These are phyloP conservation scores for Hymenochirus boettgeri DNA, from an alignment of 2,113 vertebrate genomes.

Conservation along the genomic window DNA sequence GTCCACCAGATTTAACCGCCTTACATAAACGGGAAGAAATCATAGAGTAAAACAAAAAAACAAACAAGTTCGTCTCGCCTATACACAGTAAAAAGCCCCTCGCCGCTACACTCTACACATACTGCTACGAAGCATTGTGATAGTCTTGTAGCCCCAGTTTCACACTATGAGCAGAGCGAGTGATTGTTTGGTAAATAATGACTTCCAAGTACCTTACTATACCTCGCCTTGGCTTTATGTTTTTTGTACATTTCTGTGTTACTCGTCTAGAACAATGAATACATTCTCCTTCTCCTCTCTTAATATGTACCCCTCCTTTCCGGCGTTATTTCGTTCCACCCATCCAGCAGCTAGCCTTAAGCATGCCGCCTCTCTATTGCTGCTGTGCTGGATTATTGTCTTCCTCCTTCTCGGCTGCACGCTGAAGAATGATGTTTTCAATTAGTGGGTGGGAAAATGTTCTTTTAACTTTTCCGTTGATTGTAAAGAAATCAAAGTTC, in stretches of 20 bases:
- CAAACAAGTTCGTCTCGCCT: no score
- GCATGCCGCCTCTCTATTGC: conserved; percentile 2
- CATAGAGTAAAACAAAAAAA: no score
- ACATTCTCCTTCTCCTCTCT: not conserved
- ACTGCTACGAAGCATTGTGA: not conserved
- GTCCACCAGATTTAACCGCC: no score
- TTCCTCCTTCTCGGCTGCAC: not conserved
- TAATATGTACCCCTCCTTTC: conserved; percentile 1
- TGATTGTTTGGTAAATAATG: conserved; percentile 13
- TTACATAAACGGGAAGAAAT: no score
- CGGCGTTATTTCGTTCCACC: conserved; percentile 9
- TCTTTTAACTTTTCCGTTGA: conserved; percentile 3
- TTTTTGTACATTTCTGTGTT: not conserved
- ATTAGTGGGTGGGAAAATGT: conserved; percentile 24
- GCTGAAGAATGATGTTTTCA: conserved; percentile 19
- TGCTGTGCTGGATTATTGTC: conserved; percentile 6
- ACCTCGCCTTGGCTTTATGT: not conserved
- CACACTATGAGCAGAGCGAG: no score
- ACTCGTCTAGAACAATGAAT: conserved; percentile 6
- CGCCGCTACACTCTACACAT: no score
- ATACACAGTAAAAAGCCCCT: no score
- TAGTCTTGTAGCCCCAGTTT: conserved; percentile 1
- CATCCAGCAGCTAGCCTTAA: conserved; percentile 3
- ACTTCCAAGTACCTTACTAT: not conserved
- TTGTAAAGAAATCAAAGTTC: not conserved